Conservation (phyloP, 2,797 vertebrate species). For the Galaxias olidus region DNA sequence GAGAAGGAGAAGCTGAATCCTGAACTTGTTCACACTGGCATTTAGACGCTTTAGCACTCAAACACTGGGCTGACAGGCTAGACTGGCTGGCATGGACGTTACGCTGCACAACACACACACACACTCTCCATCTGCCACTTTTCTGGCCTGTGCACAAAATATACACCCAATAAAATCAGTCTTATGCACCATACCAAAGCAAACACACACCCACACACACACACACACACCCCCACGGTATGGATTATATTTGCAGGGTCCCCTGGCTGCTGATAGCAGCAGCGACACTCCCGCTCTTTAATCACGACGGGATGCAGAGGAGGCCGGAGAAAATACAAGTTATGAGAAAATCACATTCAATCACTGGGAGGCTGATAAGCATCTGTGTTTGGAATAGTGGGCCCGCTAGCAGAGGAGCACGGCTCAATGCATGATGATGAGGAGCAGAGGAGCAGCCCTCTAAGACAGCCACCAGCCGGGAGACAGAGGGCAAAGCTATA, state of each 20-base stretch:
- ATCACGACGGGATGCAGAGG: slow-evolving; percentile 35
- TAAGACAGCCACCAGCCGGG: slow-evolving; percentile 37
- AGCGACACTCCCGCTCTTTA: slow-evolving; percentile 25
- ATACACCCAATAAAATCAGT: too few relatives aligned
- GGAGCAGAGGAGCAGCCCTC: slow-evolving; percentile 45
- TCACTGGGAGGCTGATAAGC: slow-evolving; percentile 58
- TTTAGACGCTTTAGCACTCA: slow-evolving; percentile 58
- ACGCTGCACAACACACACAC: slow-evolving; percentile 44
- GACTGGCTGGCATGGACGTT: slow-evolving; percentile 39
- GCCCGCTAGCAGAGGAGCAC: slow-evolving; percentile 33
- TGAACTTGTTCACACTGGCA: slow-evolving; percentile 59
- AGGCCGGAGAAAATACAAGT: slow-evolving; percentile 10
- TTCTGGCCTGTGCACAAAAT: too few relatives aligned
- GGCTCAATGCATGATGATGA: slow-evolving; percentile 59
- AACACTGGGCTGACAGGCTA: slow-evolving; percentile 43
- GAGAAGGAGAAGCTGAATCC: slow-evolving; percentile 45
- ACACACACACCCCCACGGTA: slow-evolving; percentile 7
- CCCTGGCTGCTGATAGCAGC: slow-evolving; percentile 13
- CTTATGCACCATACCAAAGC: too few relatives aligned
- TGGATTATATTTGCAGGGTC: slow-evolving; percentile 10
- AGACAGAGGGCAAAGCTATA: slow-evolving; percentile 42
- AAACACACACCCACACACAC: neutral
- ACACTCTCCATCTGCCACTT: neutral
- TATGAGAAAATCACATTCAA: slow-evolving; percentile 43
- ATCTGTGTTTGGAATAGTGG: slow-evolving; percentile 58